A percentile compares a stretch with the other conserved stretches of the same genome.
Conservation (phyloP, 2,797 vertebrate species). For the Acomys russatus region DNA sequence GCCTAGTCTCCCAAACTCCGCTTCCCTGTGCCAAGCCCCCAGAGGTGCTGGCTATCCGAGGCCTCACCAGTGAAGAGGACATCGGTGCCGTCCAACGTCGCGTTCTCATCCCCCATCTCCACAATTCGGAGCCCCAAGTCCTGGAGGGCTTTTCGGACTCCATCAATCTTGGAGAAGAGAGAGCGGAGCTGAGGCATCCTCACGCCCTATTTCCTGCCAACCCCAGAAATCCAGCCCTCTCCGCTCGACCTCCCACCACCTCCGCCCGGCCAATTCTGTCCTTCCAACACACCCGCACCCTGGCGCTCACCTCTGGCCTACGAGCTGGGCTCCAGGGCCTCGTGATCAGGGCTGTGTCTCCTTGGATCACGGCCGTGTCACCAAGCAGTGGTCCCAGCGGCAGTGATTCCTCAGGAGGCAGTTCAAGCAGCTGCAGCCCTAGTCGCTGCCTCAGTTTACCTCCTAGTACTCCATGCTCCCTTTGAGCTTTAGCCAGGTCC, state of each 20-base stretch:
- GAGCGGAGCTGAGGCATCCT: neutral
- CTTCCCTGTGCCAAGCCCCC: neutral
- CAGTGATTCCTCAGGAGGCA: constrained; percentile 92
- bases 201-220: neutral
- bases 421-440: constrained; percentile 95
- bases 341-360: constrained; percentile 94
- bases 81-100: constrained; percentile 95
- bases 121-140: constrained; percentile 93
- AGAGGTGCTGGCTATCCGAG: neutral
- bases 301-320: constrained; percentile 91
- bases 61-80: constrained; percentile 93
- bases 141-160: constrained; percentile 92
- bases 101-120: constrained; percentile 92
- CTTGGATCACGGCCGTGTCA: constrained; percentile 94
- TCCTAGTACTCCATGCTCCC: constrained; percentile 94
- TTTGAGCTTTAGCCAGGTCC: constrained; percentile 94
- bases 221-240: neutral
- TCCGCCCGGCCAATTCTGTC: neutral
- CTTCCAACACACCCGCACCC: neutral
- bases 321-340: constrained; percentile 92
- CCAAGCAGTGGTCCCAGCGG: constrained; percentile 94
- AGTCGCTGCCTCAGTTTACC: constrained; percentile 96
- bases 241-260: neutral
- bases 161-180: constrained; percentile 90
- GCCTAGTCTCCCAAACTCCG: neutral